These are phyloP conservation scores for Holotrichia oblita DNA, from an alignment of 1,140 invertebrate genomes.

Conservation along the genomic window DNA sequence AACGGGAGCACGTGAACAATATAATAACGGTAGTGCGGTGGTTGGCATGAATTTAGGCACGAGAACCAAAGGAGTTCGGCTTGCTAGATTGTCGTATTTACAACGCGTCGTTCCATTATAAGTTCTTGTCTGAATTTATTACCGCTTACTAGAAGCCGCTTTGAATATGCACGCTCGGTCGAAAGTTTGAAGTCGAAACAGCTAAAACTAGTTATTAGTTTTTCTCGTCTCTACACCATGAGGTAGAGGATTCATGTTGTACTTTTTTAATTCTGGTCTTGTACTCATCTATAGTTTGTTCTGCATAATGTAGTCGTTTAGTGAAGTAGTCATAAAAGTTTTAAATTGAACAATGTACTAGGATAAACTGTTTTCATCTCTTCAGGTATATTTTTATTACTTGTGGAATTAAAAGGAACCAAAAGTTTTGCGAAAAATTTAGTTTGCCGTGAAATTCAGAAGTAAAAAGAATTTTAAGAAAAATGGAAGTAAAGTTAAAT, in stretches of 20 bases:
- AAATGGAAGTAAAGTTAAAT: too few species aligned
- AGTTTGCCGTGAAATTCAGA: too few species aligned
- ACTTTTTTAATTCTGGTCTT: not conserved
- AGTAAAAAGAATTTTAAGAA: too few species aligned
- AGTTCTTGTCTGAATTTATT: not conserved
- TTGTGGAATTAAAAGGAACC: too few species aligned
- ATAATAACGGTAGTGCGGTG: not conserved
- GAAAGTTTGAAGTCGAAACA: slow-evolving; percentile 12
- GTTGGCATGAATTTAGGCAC: not conserved
- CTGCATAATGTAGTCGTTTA: not conserved
- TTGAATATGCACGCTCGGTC: not conserved
- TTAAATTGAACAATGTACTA: not conserved
- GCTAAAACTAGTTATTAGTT: slow-evolving; percentile 16
- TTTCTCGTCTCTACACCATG: not conserved
- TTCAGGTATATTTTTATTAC: too few species aligned
- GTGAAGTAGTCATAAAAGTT: not conserved
- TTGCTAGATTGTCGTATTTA: slow-evolving; percentile 19
- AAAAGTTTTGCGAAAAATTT: too few species aligned
- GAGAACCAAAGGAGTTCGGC: not conserved
- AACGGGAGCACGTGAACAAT: slow-evolving; percentile 14
- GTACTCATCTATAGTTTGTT: not conserved
- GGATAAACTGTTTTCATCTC: not conserved
- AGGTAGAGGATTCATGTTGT: not conserved
- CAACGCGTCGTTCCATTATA: slow-evolving; percentile 6
- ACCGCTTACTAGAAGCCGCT: not conserved